Conservation (phyloP, 2,797 vertebrate species). For the Cyclopterus lumpus region DNA sequence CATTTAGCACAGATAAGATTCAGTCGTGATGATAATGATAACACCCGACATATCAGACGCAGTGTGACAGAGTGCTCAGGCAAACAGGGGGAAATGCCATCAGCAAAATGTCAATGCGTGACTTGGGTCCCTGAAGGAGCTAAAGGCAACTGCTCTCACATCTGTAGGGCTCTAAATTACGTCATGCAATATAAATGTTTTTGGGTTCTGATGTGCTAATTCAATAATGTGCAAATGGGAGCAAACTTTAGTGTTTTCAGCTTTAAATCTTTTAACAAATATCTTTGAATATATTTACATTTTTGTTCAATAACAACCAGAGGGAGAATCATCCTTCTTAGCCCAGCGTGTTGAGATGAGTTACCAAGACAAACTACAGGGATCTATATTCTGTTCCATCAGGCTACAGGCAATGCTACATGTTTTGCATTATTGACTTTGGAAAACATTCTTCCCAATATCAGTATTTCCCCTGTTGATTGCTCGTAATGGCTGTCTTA, state of each 20-base stretch:
- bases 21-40: conserved; percentile 68
- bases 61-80: conserved; percentile 63
- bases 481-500: conserved; percentile 43
- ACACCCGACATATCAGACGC: conserved; percentile 60
- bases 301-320: conserved; percentile 30
- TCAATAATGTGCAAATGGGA: conserved; percentile 3
- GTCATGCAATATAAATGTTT: conserved; percentile 63
- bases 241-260: conserved; percentile 35
- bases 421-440: conserved; percentile 71
- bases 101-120: conserved; percentile 79
- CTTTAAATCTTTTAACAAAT: conserved; percentile 22
- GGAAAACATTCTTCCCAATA: conserved; percentile 45
- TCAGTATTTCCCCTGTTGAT: conserved; percentile 53
- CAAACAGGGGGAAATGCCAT: conserved; percentile 72
- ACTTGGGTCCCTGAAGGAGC: conserved; percentile 68
- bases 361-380: conserved; percentile 27
- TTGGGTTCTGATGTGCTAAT: conserved; percentile 49
- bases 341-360: conserved; percentile 27
- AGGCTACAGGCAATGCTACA: conserved; percentile 35
- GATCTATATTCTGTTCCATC: conserved; percentile 49
- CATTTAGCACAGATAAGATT: conserved; percentile 70
- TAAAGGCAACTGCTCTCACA: conserved; percentile 49
- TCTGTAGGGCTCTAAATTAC: conserved; percentile 63
- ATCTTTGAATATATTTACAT: conserved; percentile 27
- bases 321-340: conserved; percentile 22